These are phyloP conservation scores for Drosophila athabasca DNA, from an alignment of 1,140 invertebrate genomes.

Conservation along the genomic window DNA sequence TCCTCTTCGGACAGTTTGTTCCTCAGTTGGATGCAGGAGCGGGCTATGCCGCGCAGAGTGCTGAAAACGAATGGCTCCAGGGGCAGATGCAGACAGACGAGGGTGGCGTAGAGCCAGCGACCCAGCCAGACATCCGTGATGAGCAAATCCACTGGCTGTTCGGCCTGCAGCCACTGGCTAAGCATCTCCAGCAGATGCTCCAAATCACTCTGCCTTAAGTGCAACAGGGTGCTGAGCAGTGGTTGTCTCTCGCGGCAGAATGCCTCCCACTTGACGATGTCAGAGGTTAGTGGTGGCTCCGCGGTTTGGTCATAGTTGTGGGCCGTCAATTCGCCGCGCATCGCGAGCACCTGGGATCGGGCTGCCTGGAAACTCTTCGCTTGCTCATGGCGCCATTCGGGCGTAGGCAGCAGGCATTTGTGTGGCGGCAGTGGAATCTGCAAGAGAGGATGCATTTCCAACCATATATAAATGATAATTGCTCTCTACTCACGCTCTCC, in stretches of 20 bases:
- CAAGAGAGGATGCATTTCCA: not conserved
- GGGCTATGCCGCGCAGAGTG: constrained; percentile 68
- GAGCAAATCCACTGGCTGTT: constrained; percentile 55
- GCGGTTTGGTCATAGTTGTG: constrained; percentile 59
- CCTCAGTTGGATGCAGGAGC: constrained; percentile 61
- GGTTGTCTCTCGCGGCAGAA: constrained; percentile 69
- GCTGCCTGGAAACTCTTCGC: constrained; percentile 53
- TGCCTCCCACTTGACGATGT: constrained; percentile 56
- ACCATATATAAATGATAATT: not conserved
- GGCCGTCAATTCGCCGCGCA: constrained; percentile 51
- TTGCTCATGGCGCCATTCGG: constrained; percentile 70
- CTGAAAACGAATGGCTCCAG: constrained; percentile 76
- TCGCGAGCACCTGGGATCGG: constrained; percentile 40
- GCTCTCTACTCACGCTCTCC: constrained; percentile 28
- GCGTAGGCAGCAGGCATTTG: constrained; percentile 60
- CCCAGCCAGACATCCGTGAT: constrained; percentile 67
- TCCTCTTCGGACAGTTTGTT: constrained; percentile 50
- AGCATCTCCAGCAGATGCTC: constrained; percentile 69
- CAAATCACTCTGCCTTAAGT: constrained; percentile 62
- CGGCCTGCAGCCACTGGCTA: constrained; percentile 62
- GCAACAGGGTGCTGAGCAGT: constrained; percentile 61
- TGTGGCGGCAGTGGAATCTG: constrained; percentile 50
- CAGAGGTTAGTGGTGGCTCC: constrained; percentile 66
- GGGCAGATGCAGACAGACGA: constrained; percentile 73
- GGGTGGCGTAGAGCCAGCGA: constrained; percentile 71